Evolutionary conservation across 2,888 invertebrate species (phyloP), one percentile per base, ranked within the genome.

Genomic region (Chelonus formosanus): DNA sequence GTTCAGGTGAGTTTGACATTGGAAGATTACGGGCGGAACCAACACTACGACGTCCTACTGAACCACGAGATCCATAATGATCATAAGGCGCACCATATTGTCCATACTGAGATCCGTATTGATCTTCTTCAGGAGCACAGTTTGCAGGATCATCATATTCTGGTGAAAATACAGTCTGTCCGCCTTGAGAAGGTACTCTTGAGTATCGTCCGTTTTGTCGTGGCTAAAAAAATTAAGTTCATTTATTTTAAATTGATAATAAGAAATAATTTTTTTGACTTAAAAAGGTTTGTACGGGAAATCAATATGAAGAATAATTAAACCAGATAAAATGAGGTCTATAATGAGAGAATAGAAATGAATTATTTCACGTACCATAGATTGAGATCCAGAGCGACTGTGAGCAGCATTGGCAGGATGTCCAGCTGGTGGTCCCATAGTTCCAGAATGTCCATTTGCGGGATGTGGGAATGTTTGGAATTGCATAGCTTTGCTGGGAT

Each of bases 81-180:
- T 94, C 94, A 85, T 94, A 95, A 68, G 95, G 94, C 56, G 94
- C 94, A 68, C 94, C 94, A 78, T 91, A 91, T 69, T 88, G 89
- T 48, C 89, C 88, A 84, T 95, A 95, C 76, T 94, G 94, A 76
- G 94, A 94, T 76, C 95, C 93, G 85, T 95, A 95, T 77, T 94
- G 95, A 83, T 95, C 95, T 84, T 95, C 95, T 83, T 95, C 95
- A 57, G 94, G 93, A 20, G 93, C 93, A 85, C 94, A 95, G 84
- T 95, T 95, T 5, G 96, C 95, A 45, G 96, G 96, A 84, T 96
- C 95, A 83, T 96, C 96, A 84, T 95, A 95, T 86, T 95, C 95
- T 66, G 95, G 95, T 0, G 87, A 86, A 76, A 87, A 87, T 35
- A 86, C 85, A 54, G 85, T 84, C 67, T 84, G 85, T 31, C 84